These are phyloP conservation scores for Dasyurus viverrinus DNA, from an alignment of 2,113 vertebrate species.

Conservation along the genomic window DNA sequence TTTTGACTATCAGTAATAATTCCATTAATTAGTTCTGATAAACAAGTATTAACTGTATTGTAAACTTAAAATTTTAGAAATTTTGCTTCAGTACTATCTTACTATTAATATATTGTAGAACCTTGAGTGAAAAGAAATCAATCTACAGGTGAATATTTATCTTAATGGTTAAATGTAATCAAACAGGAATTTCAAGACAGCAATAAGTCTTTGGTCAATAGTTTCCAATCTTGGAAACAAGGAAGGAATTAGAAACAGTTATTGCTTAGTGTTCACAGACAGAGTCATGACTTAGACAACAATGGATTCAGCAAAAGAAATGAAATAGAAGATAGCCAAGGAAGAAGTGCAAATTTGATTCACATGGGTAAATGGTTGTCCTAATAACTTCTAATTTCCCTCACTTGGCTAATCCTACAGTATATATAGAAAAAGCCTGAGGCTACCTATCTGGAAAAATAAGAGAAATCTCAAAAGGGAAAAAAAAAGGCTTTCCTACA, in stretches of 20 bases:
- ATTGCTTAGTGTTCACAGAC: background rate
- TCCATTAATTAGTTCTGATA: background rate
- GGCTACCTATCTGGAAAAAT: background rate
- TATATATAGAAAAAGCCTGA: background rate
- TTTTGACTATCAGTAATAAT: background rate
- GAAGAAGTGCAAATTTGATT: background rate
- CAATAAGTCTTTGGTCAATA: background rate
- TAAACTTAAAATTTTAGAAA: background rate
- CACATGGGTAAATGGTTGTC: background rate
- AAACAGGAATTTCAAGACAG: background rate
- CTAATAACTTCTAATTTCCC: background rate
- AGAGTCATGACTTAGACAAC: background rate
- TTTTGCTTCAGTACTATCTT: background rate
- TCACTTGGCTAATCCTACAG: background rate
- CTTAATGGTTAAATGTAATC: background rate
- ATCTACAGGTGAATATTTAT: constrained; percentile 6
- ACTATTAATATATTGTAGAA: background rate
- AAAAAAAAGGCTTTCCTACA: background rate
- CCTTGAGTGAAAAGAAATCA: background rate
- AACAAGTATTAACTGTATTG: background rate
- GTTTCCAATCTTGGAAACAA: background rate
- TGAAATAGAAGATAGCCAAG: background rate
- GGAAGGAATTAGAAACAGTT: background rate
- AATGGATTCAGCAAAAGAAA: background rate
- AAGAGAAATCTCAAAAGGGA: background rate